Base-by-base conservation (phyloP, 2,888 invertebrate species). In the Tuta absoluta region DNA sequence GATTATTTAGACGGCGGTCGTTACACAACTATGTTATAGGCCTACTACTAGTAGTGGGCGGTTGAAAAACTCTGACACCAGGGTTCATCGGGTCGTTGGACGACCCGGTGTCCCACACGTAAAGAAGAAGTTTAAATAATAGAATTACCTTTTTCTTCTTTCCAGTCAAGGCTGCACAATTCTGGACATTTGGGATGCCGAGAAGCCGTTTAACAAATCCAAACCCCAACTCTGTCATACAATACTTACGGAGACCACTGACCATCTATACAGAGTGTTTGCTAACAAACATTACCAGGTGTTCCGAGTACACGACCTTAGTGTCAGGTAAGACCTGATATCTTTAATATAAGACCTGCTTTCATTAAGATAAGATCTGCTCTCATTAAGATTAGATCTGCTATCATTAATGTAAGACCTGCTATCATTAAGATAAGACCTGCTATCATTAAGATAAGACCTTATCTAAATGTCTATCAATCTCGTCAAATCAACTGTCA, bases 241-340 rank as follows among this genome's bases (percentile, higher is more conserved):
- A 0, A 75, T 91, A 1, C 81, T 88, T 0, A 70, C 74, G 0
- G 72, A 72, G 14, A 67, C 73, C 0, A 77, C 79, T 1, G 84
- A 85, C 0, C 88, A 90, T 48, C 86, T 89, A 74, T 89, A 88
- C 69, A 81, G 76, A 0, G 80, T 89, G n/a, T 92, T 85, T 74
- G 67, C 77, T 3, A 86, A 89, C 67, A 45, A 67, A 0, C 76
- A 81, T 1, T 91, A 88, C 68, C 75, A 82, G 0, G 89, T 91
- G 2, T 86, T 86, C 71, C 73, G 81, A 10, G 69, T 91, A 0
- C 89, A 91, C 67, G 91, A 91, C 66, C 76, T 81, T 60, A 86
- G 87, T 53, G 85, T 89, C 28, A 28, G 28, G 28, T 28, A 28
- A 28, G 28, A 28, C 28, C n/a, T n/a, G n/a, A n/a, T n/a, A n/a